Evolutionary conservation across 2,888 invertebrate species (phyloP), one percentile per base, ranked within the genome.

Genomic region (Dicyrtomina minuta): DNA sequence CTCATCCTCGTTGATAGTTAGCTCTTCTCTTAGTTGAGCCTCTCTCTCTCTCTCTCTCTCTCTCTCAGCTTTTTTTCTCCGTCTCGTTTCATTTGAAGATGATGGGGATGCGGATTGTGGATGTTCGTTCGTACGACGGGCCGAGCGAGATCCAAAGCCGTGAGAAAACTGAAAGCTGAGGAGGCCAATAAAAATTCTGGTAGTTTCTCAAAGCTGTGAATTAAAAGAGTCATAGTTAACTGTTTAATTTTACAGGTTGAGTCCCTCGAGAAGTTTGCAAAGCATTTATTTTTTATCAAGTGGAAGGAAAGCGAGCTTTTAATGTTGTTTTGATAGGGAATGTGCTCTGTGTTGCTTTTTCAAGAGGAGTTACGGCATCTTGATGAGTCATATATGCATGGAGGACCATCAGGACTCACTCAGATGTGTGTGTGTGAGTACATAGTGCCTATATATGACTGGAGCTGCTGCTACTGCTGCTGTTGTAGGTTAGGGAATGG

Each of bases 251-350:
- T 64, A 64, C 64, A 64, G 64, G 51, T 39, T 49, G 64, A 51
- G 46, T 33, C 41, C 17, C 51, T 27, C n/a, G 49, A 60, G 46
- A 41, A 60, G 43, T 60, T 46, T 51, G 49, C 17, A 22, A n/a
- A 64, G 64, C 64, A 17, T 64, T 49, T 64, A 64, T 64, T 51
- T 64, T 64, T 64, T 64, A 64, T 64, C 64, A 64, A 64, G 64
- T 64, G 64, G 64, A 64, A 64, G 46, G 53, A 64, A 51, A 64
- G 49, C 64, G 46, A 64, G 51, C 64, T 64, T 51, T 64, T 64
- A 64, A 64, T 64, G 64, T 64, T 64, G 53, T 64, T 64, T 64
- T 64, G 64, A 64, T 64, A 64, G 64, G 64, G 64, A 27, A 64
- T 64, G 64, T 51, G 51, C 51, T 64, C 39, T 8, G 51, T 51